Base-by-base conservation (phyloP, 2,113 vertebrate genomes). In the Oncorhynchus keta region DNA sequence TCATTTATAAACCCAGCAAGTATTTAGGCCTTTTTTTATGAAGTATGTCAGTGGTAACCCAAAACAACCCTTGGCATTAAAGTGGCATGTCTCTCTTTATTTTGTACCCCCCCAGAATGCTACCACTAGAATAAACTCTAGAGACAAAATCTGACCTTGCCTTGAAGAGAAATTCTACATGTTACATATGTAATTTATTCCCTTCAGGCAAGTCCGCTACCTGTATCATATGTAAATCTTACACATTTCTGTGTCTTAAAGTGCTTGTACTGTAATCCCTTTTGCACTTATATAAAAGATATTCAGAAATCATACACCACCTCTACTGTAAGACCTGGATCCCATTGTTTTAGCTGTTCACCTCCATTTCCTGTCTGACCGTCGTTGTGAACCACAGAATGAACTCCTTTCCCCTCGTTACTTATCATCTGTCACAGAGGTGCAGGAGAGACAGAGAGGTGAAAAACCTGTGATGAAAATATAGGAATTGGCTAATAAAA, bases 401-500 rank as follows among this genome's bases (percentile, higher is more conserved):
- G 79, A 26, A 22, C 61, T 39, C 67, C 72, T 85, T 73, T 68
- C 22, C 4, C 65, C 32, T 2, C 1, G 35, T 62, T 26, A 8
- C 70, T 18, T 30, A 39, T 70, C 73, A 70, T 87, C 70, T 65
- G 20, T 79, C 71, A 61, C 73, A 79, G 76, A 72, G 68, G 49
- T 68, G 59, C 65, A n/a, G 16, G 61, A 72, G 78, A 74, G 78
- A 72, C 66, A 11, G 22, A 30, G 30, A 64, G 76, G 77, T 76
- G 49, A 57, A 59, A 39, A 86, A 57, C 5, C 55, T 76, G 13
- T 26, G 78, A 66, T 79, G 72, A 65, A 80, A 73, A 76, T 39
- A 32, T 16, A 82, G 81, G 70, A 81, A 87, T 69, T 79, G 72
- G 78, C 75, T 83, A 81, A 87, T 88, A 83, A 83, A 91, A 87